Base-by-base conservation (phyloP, 2,888 invertebrate species). In the Meta bourneti region DNA sequence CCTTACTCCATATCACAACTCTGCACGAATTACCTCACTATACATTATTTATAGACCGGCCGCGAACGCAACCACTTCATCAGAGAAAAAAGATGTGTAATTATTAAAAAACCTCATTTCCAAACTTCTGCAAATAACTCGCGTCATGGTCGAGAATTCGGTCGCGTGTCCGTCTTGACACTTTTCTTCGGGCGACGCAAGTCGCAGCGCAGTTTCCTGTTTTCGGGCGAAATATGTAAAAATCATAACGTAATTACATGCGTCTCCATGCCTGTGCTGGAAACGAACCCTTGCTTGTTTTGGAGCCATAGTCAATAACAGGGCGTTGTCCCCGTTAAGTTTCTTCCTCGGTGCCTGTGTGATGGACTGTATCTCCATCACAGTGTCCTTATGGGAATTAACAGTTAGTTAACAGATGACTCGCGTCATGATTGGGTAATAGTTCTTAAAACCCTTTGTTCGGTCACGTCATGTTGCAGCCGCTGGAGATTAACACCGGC, bases 391-490 rank as follows among this genome's bases (percentile, higher is more conserved):
- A 20, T 72, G 82, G 85, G 85, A 86, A 86, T 86, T 86, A 86
- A 70, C 52, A 51, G 85, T 86, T 77, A 78, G 85, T 86, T 86
- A 86, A 78, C 85, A 78, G 85, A 84, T 86, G 78, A 86, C 51
- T 69, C 77, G 69, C 34, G 34, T n/a, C 75, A 5, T 48, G 84
- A 84, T 84, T 84, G 84, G 69, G 78, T 78, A 70, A 75, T 69
- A 51, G 78, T 19, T n/a, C 85, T 84, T 8, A 7, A 16, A 84
- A 84, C 20, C 82, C 84, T 74, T 84, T 84, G 74, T 84, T 6
- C 61, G 74, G 52, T 51, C 51, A 69, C 49, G 79, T 48, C 69
- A 16, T 74, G 74, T 74, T 5, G 34, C 20, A 13, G n/a, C n/a
- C n/a, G n/a, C n/a, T n/a, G n/a, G n/a, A n/a, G 75, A 52, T 84